Evolutionary conservation across 2,888 invertebrate genomes (phyloP), one percentile per base, ranked within the genome.

Genomic region (Epinotia bilunana): DNA sequence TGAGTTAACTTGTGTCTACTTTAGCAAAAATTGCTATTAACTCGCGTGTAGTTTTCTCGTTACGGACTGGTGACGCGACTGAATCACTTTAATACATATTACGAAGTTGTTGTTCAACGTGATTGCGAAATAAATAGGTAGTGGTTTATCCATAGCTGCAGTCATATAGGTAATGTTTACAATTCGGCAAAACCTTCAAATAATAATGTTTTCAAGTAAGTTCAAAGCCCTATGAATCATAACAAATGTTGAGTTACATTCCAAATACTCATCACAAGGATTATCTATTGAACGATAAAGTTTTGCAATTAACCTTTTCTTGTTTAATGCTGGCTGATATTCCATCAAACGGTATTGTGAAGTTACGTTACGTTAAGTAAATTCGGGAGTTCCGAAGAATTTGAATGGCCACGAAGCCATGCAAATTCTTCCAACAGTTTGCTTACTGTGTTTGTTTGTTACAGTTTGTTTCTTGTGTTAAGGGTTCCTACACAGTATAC

Each of bases 301-400:
- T 74, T 74, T 74, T 71, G 39, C 74, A 60, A 74, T 74, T 70
- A 70, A 65, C 39, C 39, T 46, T 63, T 16, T 28, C 58, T 63
- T 64, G 74, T 70, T 64, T 74, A 28, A 49, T 39, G 23, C 49
- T 64, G 20, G 46, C 58, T 39, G 63, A 70, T 70, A 49, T 70
- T 64, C 43, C 43, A 68, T 58, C 74, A 64, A 70, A 70, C 70
- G 64, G 53, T 74, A 65, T 71, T 23, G 70, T 53, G 61, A 74
- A 70, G 70, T 70, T 74, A 46, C 58, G 46, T 46, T 23, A 60
- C 46, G 60, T 60, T 7, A 60, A 58, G 43, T 58, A 16, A 57
- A 70, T 70, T 58, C 73, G 13, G 57, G 33, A 69, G 69, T 69
- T 63, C 7, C 46, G 49, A 71, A 71, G 70, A 74, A 71, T 71